Evolutionary conservation across 1,140 invertebrate species (phyloP).

Genomic region (Apis mellifera): Amel_HAv3.1 CM009944.2:8507001-8507500

Average conservation of each 20-base stretch:
- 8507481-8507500: background rate
- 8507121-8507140: background rate
- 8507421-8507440: conserved; percentile 3
- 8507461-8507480: background rate
- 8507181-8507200: background rate
- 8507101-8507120: background rate
- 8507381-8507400: conserved; percentile 52
- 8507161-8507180: background rate
- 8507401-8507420: conserved; percentile 26
- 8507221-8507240: background rate
- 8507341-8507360: conserved; percentile 29
- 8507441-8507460: conserved; percentile 11
- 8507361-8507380: conserved; percentile 40
- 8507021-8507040: background rate
- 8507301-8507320: conserved; percentile 37
- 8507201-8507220: background rate
- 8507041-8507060: background rate
- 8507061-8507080: background rate
- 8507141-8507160: background rate
- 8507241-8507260: background rate
- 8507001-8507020: background rate
- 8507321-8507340: background rate
- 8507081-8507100: background rate
- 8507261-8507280: conserved; percentile 37
- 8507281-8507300: conserved; percentile 14